Percentiles rank a stretch among this genome's conserved stretches.
Evolutionary conservation across 2,113 vertebrate species (phyloP).

Genomic region (Nothoprocta pentlandii): DNA sequence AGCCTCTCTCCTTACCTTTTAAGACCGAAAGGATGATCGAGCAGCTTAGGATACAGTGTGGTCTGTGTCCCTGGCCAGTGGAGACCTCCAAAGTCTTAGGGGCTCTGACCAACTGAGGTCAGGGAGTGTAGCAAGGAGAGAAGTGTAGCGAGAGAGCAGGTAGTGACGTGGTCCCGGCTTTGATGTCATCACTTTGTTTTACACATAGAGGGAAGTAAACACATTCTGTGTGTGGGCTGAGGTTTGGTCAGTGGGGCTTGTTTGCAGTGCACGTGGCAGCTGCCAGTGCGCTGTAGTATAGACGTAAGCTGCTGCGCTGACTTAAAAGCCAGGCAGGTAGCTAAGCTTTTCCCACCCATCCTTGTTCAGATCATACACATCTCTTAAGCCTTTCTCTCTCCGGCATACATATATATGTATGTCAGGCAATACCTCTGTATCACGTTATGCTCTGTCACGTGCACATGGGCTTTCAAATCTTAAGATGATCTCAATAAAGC

Average conservation of each 20-base stretch:
- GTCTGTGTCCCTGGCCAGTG: neutral
- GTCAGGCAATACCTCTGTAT: neutral
- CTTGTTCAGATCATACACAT: neutral
- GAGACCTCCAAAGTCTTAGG: neutral
- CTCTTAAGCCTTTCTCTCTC: neutral
- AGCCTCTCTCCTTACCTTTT: neutral
- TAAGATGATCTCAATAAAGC: neutral
- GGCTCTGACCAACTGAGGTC: neutral
- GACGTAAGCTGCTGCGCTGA: neutral
- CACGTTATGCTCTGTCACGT: neutral
- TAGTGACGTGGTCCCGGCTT: neutral
- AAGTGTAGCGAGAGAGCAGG: neutral
- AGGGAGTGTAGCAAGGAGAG: too few relatives aligned
- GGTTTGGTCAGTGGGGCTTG: neutral
- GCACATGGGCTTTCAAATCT: neutral
- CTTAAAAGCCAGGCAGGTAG: neutral
- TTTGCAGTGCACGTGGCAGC: neutral
- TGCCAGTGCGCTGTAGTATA: rapidly evolving
- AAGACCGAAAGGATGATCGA: neutral
- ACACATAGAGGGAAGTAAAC: neutral
- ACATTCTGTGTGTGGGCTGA: neutral
- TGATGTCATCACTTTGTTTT: neutral
- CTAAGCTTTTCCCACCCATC: neutral
- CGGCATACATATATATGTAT: rapidly evolving
- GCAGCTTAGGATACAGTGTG: neutral